A percentile compares a stretch with the other conserved stretches of the same genome.
Evolutionary conservation across 2,797 vertebrate genomes (phyloP).

Genomic region (Poecilia gillii): DNA sequence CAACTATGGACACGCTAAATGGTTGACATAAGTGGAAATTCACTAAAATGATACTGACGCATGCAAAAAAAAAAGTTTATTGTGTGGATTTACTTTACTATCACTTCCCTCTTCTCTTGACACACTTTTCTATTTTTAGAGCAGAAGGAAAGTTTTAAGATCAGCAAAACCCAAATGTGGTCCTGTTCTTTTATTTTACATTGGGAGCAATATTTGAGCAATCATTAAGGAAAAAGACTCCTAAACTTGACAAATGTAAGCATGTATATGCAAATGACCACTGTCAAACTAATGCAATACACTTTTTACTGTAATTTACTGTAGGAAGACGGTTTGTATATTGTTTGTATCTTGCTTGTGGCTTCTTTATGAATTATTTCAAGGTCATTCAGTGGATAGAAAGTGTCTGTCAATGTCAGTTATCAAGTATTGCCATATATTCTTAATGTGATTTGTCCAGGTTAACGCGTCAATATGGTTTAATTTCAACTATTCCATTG

Average conservation of each 20-base stretch:
- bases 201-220: constrained; percentile 41
- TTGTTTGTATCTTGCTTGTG: neutral
- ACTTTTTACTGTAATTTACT: too few relatives aligned
- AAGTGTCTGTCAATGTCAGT: neutral
- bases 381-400: neutral
- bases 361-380: neutral
- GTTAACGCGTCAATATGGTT: neutral
- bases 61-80: constrained; percentile 56
- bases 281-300: neutral
- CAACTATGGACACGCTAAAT: constrained; percentile 18
- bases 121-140: constrained; percentile 64
- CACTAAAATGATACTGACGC: constrained; percentile 33
- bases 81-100: constrained; percentile 51
- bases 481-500: neutral
- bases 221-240: neutral
- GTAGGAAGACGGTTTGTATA: neutral
- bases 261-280: neutral
- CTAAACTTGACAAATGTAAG: neutral
- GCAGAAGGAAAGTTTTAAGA: constrained; percentile 53
- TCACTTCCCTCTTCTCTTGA: constrained; percentile 61
- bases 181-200: constrained; percentile 63
- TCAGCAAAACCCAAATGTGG: constrained; percentile 68
- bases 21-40: constrained; percentile 42
- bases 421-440: neutral
- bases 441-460: neutral